Conservation (phyloP, 2,797 vertebrate genomes). For the Todus mexicanus region DNA sequence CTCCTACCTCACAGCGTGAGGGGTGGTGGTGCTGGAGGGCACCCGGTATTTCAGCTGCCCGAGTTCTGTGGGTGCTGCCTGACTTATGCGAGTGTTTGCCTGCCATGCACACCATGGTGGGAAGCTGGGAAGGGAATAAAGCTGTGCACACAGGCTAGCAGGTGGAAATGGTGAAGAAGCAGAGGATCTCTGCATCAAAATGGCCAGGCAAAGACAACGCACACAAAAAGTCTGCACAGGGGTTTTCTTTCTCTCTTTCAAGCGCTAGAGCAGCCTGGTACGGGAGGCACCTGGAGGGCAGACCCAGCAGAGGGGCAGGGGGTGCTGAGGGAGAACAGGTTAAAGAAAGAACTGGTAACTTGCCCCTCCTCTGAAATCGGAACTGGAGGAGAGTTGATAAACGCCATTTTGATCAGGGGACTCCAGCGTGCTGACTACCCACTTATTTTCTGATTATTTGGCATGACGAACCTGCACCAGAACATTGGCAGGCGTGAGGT, state of each 20-base stretch:
- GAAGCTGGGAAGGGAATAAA: not conserved
- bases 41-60: not conserved
- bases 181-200: not conserved
- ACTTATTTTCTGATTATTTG: not conserved
- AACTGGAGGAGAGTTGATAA: not conserved
- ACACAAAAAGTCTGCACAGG: rapidly evolving
- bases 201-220: not conserved
- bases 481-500: not conserved
- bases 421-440: not conserved
- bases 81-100: not conserved
- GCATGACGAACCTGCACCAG: not conserved
- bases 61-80: not conserved
- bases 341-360: not conserved
- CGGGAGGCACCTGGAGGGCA: not conserved
- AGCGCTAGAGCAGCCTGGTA: not conserved
- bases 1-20: not conserved
- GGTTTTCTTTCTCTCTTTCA: not conserved
- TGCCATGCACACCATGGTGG: rapidly evolving
- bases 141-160: not conserved
- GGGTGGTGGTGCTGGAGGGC: not conserved
- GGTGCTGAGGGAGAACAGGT: not conserved
- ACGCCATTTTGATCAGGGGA: not conserved
- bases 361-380: not conserved
- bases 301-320: not conserved
- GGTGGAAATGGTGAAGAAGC: not conserved